Evolutionary conservation across 2,113 vertebrate genomes (phyloP).

Genomic region (Ciconia maguari): DNA sequence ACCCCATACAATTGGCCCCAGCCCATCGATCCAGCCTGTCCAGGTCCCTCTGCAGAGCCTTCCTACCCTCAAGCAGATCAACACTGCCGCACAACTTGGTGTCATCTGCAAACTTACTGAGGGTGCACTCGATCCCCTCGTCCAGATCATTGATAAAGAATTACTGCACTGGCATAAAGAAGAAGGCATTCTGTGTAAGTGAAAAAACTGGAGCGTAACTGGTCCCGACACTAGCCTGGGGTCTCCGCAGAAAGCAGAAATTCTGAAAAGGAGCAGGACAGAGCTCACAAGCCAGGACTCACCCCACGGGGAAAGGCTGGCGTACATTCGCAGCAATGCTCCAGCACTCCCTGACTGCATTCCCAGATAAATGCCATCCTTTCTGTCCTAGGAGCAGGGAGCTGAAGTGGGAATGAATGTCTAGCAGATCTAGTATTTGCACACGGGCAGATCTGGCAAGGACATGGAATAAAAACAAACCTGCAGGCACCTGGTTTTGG

Average conservation of each 20-base stretch:
- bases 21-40: no score
- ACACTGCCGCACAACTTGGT: no score
- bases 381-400: neutral
- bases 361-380: rapidly evolving
- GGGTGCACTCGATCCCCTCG: no score
- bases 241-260: neutral
- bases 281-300: neutral
- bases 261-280: neutral
- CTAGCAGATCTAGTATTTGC: neutral
- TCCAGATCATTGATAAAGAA: no score
- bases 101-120: no score
- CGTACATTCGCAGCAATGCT: rapidly evolving
- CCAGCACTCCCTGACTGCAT: rapidly evolving
- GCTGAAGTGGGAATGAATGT: neutral
- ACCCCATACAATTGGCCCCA: no score
- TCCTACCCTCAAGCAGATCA: no score
- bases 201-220: neutral
- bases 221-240: neutral
- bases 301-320: neutral
- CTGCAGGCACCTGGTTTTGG: neutral
- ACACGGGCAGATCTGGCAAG: neutral
- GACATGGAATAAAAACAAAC: neutral
- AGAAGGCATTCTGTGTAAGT: neutral
- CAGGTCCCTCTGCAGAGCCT: no score
- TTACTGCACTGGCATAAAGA: neutral